Conservation (phyloP, 2,113 vertebrate genomes). For the Ageneiosus marmoratus region DNA sequence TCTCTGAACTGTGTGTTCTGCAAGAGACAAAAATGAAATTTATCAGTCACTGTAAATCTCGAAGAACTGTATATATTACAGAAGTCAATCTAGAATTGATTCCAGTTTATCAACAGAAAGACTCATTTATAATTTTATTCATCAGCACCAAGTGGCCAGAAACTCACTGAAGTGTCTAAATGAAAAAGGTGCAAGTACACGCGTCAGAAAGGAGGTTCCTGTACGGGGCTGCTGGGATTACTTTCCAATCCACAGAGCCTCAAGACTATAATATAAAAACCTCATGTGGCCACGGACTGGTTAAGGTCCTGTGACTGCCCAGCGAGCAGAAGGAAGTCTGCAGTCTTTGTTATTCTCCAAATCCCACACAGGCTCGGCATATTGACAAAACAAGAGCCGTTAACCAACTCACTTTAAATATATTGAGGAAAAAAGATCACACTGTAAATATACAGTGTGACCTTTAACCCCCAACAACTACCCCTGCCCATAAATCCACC, state of each 20-base stretch:
- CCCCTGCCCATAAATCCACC: too few species aligned
- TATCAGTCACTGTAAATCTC: not conserved
- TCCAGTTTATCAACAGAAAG: not conserved
- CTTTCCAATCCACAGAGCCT: not conserved
- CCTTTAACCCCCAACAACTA: not conserved
- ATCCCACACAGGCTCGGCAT: not conserved
- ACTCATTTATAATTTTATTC: not conserved
- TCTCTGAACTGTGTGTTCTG: constrained; percentile 71
- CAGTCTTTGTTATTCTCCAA: not conserved
- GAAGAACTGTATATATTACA: not conserved
- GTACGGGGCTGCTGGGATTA: not conserved
- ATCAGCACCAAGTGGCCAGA: not conserved
- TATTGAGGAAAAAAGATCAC: not conserved
- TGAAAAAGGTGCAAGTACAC: not conserved
- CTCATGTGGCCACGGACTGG: not conserved
- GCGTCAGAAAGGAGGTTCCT: not conserved
- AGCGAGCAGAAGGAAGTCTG: not conserved
- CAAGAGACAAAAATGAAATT: not conserved
- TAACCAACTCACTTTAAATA: not conserved
- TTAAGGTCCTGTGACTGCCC: not conserved
- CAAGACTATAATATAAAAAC: not conserved
- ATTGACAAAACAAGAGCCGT: not conserved
- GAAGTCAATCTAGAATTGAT: not conserved
- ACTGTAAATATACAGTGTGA: not conserved
- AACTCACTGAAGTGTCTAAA: not conserved